Conservation (phyloP, 2,797 vertebrate species). For the Gymnocypris eckloni region DNA sequence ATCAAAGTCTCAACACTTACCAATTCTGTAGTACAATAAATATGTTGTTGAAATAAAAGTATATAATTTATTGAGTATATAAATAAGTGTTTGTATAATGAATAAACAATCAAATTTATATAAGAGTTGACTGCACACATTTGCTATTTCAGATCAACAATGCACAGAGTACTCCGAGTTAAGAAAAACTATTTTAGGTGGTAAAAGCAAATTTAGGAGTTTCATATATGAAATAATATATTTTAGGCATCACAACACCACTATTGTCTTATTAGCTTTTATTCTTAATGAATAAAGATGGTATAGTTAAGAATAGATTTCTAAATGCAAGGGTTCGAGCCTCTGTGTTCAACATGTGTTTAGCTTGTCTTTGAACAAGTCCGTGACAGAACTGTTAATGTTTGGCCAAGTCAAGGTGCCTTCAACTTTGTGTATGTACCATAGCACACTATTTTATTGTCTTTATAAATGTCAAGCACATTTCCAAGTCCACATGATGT, state of each 20-base stretch:
- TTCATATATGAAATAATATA: conserved; percentile 82
- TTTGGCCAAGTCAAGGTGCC: conserved; percentile 74
- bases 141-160: conserved; percentile 26
- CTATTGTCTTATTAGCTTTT: conserved; percentile 81
- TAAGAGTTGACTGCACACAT: conserved; percentile 27
- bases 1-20: conserved; percentile 59
- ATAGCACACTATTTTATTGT: conserved; percentile 66
- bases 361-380: conserved; percentile 59
- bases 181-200: conserved; percentile 66
- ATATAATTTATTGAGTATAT: conserved; percentile 78
- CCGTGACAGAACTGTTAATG: conserved; percentile 53
- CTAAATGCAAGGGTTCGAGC: conserved; percentile 46
- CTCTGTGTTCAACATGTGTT: conserved; percentile 52
- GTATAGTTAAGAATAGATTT: conserved; percentile 61
- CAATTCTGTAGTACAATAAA: conserved; percentile 2
- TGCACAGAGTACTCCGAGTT: conserved; percentile 26
- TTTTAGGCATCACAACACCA: conserved; percentile 82
- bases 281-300: conserved; percentile 74
- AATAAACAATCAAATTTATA: conserved; percentile 28
- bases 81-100: conserved; percentile 45
- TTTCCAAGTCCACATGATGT: conserved; percentile 65
- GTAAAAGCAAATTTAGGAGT: conserved; percentile 62
- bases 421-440: conserved; percentile 70
- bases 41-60: conserved; percentile 65
- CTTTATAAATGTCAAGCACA: conserved; percentile 77